Base-by-base conservation (phyloP, 2,113 vertebrate species). In the Clarias gariepinus region DNA sequence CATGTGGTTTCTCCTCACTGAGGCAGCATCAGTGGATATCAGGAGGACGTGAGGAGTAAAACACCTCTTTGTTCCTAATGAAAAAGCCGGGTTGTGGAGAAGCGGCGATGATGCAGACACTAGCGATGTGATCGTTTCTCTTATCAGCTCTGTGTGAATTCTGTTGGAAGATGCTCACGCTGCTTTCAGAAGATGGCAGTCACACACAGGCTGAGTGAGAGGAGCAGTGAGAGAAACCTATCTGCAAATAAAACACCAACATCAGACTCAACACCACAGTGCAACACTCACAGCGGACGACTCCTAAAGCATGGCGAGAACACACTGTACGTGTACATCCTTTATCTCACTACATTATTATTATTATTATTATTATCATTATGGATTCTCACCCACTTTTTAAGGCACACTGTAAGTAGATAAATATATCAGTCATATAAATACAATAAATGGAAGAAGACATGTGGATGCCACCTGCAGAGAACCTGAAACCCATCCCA, bases 161-260 rank as follows among this genome's bases (percentile, higher is more conserved):
- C 33, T 3, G 5, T 25, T 85, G n/a, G 28, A 55, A 81, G 61
- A 64, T 33, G 52, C 55, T 77, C 52, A 18, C 16, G 12, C 15
- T 15, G 16, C 81, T 79, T 61, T 87, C 18, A 60, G 58, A 81
- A 61, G 68, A 74, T 85, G 80, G 58, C 79, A 85, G 74, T 74
- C 55, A 64, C 52, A 41, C 41, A 28, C 33, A 36, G 18, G 68
- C 60, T 87, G 36, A 69, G 21, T 74, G 71, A 74, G 3, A 25
- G 21, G 41, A 52, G 41, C 71, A 74, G 71, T 25, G 41, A 10
- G 41, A 52, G 36, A 52, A 2, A 21, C 7, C 30, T 18, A 18
- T 2, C 68, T 71, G 30, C 71, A 74, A 47, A 74, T 36, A 11
- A 19, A 10, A 2, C 30, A 13, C 10, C n/a, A 66, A n/a, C 64